Evolutionary conservation across 2,888 invertebrate genomes (phyloP), one percentile per base, ranked within the genome.

Genomic region (Caenorhabditis japonica): DNA sequence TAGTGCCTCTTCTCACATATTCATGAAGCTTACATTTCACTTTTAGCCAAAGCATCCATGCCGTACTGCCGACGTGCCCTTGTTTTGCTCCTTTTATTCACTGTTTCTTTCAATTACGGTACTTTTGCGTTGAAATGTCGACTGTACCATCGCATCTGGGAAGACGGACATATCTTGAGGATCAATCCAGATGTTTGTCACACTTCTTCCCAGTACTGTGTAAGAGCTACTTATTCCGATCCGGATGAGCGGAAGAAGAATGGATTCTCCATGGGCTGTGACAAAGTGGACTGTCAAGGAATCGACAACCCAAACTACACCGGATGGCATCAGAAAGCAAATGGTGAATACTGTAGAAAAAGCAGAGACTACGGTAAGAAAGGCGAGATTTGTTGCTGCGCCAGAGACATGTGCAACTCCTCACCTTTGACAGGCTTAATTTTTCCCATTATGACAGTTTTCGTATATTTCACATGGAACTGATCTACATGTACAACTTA

Each of bases 311-410:
- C 58, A 12, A 55, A 15, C 25, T 70, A 33, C 55, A 73, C 62
- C n/a, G 82, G 80, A 21, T 82, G 82, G 83, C 51, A 49, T 12
- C 27, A 47, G 17, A 47, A 70, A 13, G 49, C 58, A 4, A 59
- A 66, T 25, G 60, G 76, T 52, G 62, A 61, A 46, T 62, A 49
- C 17, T 84, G 84, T 27, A 68, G 76, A 21, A 76, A 73, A 34
- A 75, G 77, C 52, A 56, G 75, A 15, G 83, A 84, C 46, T 84
- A 79, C 62, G 84, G 84, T 8, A 66, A 58, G 27, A 64, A 70
- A 7, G 84, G 84, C 15, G 60, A 70, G 44, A 74, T 84, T 13
- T 84, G 84, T 69, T 84, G 84, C 73, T 84, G 84, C 61, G 55
- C 69, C 13, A 51, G 51, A 21, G 77, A 79, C 56, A 62, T 77